phyloP scores from a whole-genome alignment of 2,113 vertebrate species.

The Tragelaphus buxtoni region DNA sequence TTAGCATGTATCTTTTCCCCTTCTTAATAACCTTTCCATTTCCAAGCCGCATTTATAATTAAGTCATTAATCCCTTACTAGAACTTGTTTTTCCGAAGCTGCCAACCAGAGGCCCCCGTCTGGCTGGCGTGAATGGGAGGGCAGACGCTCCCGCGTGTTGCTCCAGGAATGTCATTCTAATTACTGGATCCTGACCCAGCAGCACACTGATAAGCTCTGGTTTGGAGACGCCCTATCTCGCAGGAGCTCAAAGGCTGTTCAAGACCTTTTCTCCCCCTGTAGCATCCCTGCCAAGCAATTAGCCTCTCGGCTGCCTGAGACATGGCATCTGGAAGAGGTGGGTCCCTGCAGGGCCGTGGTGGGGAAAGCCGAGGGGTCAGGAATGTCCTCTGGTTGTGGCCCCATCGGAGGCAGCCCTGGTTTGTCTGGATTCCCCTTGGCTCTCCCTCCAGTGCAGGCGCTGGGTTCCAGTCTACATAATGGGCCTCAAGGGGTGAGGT shows the following conservation, averaged over 20 bases:
- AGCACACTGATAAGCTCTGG: slow-evolving; percentile 30
- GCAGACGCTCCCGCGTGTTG: background rate
- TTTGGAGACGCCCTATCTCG: background rate
- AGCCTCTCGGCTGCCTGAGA: background rate
- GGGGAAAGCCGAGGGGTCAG: background rate
- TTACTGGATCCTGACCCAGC: slow-evolving; percentile 46
- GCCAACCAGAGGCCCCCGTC: slow-evolving; percentile 42
- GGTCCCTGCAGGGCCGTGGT: no score
- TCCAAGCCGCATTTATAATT: slow-evolving; percentile 72
- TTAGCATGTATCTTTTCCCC: slow-evolving; percentile 70
- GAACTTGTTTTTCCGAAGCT: slow-evolving; percentile 69
- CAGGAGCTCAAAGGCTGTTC: background rate
- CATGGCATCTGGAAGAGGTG: background rate
- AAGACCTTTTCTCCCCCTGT: background rate
- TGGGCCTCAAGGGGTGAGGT: background rate
- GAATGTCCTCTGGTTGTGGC: background rate
- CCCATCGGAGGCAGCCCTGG: background rate
- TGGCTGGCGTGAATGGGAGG: slow-evolving; percentile 23
- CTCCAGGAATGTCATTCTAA: slow-evolving; percentile 45
- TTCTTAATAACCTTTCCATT: slow-evolving; percentile 71
- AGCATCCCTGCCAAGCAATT: slow-evolving; percentile 16
- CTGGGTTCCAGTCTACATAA: background rate
- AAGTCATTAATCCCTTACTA: slow-evolving; percentile 74
- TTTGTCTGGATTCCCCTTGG: background rate
- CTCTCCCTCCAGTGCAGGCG: background rate